Evolutionary conservation across 2,888 invertebrate genomes (phyloP), one percentile per base, ranked within the genome.

Genomic region (Apotomis betuletana): DNA sequence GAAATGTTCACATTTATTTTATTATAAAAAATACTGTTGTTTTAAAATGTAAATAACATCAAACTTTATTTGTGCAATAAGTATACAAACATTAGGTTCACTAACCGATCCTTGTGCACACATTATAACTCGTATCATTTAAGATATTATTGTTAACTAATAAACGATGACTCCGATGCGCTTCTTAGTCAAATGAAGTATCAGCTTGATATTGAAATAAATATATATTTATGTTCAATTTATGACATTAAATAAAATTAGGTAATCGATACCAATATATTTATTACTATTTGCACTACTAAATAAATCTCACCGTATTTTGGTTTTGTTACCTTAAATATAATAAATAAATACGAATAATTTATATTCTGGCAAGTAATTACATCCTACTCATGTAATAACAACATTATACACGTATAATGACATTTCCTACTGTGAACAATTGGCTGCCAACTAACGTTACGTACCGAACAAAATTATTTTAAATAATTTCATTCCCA

Each of bases 221-320:
- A 49, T 49, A 9, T 49, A 49, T 27, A 27, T 27, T 27, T 27
- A 27, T 27, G 27, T 27, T 57, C 51, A 9, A 15, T 27, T 13
- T 55, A 41, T 51, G 36, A n/a, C 36, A 41, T 12, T 52, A 59
- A 70, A 65, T 70, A 57, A 70, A 70, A 67, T 41, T 13, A 61
- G 41, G 51, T 27, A 15, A 41, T 65, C 15, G 41, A 65, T 41
- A 61, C 49, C 27, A 55, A 70, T 55, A 46, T 61, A 55, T 70
- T 70, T 70, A 70, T 70, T 70, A 49, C 49, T 70, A 46, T 65
- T 61, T 70, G 55, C 12, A 36, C 41, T 15, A 52, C 12, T 51
- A 62, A 38, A 63, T 52, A 57, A 57, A 36, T 46, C 15, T 55
- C 55, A 44, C 36, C 38, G 46, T 41, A 54, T 15, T 64, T 54